Base-by-base conservation (phyloP, 2,888 invertebrate species). In the Epistrophella euchroma region DNA sequence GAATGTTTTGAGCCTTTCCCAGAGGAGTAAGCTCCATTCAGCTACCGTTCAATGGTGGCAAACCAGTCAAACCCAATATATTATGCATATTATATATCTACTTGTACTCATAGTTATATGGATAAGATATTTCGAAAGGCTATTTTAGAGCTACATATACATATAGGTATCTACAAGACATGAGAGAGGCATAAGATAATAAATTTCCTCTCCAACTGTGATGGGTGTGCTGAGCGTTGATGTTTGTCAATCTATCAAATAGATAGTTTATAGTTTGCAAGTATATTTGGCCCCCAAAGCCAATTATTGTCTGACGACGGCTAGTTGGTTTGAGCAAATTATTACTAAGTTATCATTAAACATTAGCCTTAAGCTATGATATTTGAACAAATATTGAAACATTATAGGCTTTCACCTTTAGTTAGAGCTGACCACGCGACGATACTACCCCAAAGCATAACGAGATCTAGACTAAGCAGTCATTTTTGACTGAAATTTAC, bases 201-300 rank as follows among this genome's bases (percentile, higher is more conserved):
- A 68, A 68, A 68, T 68, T 68, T 68, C 52, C 68, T 68, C n/a
- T 68, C 50, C n/a, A 47, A 47, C 66, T 52, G 35, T 68, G 68
- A 68, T 68, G 52, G 50, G 68, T 68, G 52, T 68, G 35, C 68
- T 19, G 35, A 52, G 37, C 52, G 68, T 52, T 68, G 68, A 68
- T 68, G 70, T 56, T 62, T 62, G 70, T 64, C 62, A 66, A 66
- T 81, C 81, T 40, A 77, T 77, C 77, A 82, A 77, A 25, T 17
- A 17, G 13, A 47, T 56, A 64, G 19, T 52, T 52, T 43, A 74
- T 64, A 28, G 62, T 58, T 60, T 74, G 19, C 25, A 25, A 60
- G 40, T 70, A 17, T 17, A 40, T 64, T 45, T 64, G 32, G n/a
- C 17, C 43, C 66, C 50, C 22, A 28, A 19, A 47, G 40, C 77